Percentiles rank a stretch among this genome's conserved stretches.
Evolutionary conservation across 1,140 invertebrate species (phyloP).

Genomic region (Temnothorax longispinosus): DNA sequence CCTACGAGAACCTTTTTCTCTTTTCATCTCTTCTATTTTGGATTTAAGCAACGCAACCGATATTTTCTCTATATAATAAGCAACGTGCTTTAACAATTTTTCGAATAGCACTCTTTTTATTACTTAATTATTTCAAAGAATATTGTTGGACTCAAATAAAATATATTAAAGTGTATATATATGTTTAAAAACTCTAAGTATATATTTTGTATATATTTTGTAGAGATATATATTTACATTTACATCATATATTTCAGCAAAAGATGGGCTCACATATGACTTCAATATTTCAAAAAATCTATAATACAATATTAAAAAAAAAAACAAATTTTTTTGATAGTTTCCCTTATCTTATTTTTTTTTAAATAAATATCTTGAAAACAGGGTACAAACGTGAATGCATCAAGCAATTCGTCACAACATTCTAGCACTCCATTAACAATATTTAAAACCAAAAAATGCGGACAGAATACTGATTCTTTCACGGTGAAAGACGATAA

Average conservation of each 20-base stretch:
- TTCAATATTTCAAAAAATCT: not conserved
- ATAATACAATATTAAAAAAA: not conserved
- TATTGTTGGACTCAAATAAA: not conserved
- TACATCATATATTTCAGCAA: not conserved
- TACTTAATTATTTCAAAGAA: not conserved
- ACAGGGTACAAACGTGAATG: not conserved
- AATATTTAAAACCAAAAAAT: not conserved
- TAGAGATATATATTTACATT: not conserved
- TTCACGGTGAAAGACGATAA: not conserved
- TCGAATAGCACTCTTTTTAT: not conserved
- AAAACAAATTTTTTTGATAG: not conserved
- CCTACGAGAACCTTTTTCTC: slow-evolving; percentile 18
- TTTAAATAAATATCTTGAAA: not conserved
- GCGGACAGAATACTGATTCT: not conserved
- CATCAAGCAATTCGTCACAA: not conserved
- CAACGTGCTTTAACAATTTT: not conserved
- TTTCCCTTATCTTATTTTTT: not conserved
- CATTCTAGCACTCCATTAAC: not conserved
- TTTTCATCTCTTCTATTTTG: slow-evolving; percentile 17
- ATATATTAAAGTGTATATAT: not conserved
- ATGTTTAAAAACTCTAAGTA: not conserved
- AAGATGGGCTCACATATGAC: not conserved
- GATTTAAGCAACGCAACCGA: not conserved
- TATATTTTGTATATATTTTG: too few species aligned
- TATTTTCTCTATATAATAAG: slow-evolving; percentile 5